Conservation (phyloP, 2,888 invertebrate genomes). For the Spodoptera exigua region DNA sequence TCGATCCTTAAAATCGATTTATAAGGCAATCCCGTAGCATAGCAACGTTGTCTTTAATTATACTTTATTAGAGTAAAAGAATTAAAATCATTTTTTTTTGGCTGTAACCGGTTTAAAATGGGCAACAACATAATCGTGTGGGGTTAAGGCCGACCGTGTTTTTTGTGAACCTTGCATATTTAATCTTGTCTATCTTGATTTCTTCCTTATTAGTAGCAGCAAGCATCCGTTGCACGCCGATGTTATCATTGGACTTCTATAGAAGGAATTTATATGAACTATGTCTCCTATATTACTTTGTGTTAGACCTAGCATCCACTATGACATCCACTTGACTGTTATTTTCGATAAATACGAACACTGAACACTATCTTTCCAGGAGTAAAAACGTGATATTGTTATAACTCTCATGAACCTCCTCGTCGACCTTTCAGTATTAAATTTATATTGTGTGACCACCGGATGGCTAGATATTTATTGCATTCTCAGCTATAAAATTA, state of each 20-base stretch:
- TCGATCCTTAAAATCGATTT: slow-evolving; percentile 42
- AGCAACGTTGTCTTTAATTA: slow-evolving; percentile 8
- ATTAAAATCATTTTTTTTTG: slow-evolving; percentile 13
- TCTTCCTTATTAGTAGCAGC: slow-evolving; percentile 15
- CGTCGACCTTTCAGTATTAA: not conserved
- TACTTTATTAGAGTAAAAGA: slow-evolving; percentile 10
- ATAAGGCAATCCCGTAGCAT: slow-evolving; percentile 27
- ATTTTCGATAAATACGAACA: too few relatives aligned
- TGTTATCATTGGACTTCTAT: slow-evolving; percentile 37
- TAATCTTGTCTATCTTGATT: slow-evolving; percentile 17
- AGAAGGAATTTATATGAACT: slow-evolving; percentile 18
- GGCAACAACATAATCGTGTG: slow-evolving; percentile 21
- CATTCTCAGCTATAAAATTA: slow-evolving; percentile 9
- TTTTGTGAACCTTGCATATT: slow-evolving; percentile 20
- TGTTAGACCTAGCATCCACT: too few relatives aligned
- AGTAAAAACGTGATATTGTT: too few relatives aligned
- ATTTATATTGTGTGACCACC: not conserved
- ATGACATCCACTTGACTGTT: too few relatives aligned
- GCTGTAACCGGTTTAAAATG: slow-evolving; percentile 19
- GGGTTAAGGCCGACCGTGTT: slow-evolving; percentile 35
- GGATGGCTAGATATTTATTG: not conserved
- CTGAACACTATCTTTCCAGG: too few relatives aligned
- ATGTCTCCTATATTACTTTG: too few relatives aligned
- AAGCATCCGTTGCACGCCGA: slow-evolving; percentile 46
- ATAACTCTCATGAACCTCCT: not conserved